A percentile compares a stretch with the other conserved stretches of the same genome.
Evolutionary conservation across 30 jellyfish, hydroid and myxozoan species (phyloP).

Genomic region (Sanderia malayensis): DNA sequence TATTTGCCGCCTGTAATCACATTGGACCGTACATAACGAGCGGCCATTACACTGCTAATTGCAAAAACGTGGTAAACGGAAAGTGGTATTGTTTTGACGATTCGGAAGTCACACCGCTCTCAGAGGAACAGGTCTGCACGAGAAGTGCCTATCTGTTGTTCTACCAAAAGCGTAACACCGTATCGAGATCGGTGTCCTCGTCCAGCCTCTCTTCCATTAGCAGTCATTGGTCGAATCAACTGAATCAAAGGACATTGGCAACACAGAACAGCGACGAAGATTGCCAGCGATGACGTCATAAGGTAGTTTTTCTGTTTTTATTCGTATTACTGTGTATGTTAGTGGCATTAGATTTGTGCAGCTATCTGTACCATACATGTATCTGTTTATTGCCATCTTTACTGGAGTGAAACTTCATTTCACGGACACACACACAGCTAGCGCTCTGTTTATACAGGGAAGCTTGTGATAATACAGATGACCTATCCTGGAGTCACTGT

Average conservation of each 20-base stretch:
- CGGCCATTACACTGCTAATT: slow-evolving; percentile 80
- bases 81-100: slow-evolving; percentile 81
- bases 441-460: too few species aligned
- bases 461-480: too few species aligned
- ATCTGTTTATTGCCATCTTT: too few species aligned
- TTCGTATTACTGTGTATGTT: too few species aligned
- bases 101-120: slow-evolving; percentile 25
- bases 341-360: too few species aligned
- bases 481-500: too few species aligned
- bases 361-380: too few species aligned
- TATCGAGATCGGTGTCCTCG: slow-evolving; percentile 49
- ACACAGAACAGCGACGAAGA: slow-evolving; percentile 21
- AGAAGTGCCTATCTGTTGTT: slow-evolving; percentile 79
- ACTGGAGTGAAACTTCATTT: too few species aligned
- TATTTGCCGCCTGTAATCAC: slow-evolving; percentile 80
- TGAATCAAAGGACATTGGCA: slow-evolving; percentile 11
- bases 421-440: too few species aligned
- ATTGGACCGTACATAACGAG: slow-evolving; percentile 77
- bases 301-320: too few species aligned
- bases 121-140: slow-evolving; percentile 68
- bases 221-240: slow-evolving; percentile 54
- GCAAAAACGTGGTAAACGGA: slow-evolving; percentile 65
- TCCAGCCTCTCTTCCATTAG: slow-evolving; percentile 36
- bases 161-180: slow-evolving; percentile 63
- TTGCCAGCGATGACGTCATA: slow-evolving; percentile 17